These are phyloP conservation scores for Drosophila hamatofila DNA, from an alignment of 2,888 invertebrate species.

Conservation along the genomic window DNA sequence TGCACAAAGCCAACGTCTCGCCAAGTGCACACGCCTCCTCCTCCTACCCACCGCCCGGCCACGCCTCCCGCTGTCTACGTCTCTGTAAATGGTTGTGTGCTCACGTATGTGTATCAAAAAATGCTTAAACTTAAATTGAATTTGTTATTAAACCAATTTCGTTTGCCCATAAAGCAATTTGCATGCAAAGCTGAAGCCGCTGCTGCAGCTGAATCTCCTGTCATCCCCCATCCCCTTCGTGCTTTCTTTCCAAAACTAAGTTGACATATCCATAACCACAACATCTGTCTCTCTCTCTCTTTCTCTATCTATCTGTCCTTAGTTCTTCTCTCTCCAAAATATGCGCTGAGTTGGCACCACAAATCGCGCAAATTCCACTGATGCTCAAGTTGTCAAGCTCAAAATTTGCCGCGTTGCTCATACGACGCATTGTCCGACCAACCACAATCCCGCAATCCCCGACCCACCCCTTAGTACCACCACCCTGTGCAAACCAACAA, in stretches of 20 bases:
- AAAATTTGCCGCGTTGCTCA: slow-evolving; percentile 52
- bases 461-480: not conserved
- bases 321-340: slow-evolving; percentile 3
- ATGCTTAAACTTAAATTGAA: slow-evolving; percentile 73
- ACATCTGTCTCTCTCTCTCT: slow-evolving; percentile 9
- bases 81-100: slow-evolving; percentile 44
- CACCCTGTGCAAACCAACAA: slow-evolving; percentile 23
- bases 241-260: not conserved
- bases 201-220: slow-evolving; percentile 27
- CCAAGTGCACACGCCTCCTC: slow-evolving; percentile 41
- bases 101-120: slow-evolving; percentile 68
- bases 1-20: slow-evolving; percentile 75
- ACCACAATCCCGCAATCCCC: slow-evolving; percentile 3
- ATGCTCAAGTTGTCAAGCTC: slow-evolving; percentile 32
- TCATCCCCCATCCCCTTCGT: not conserved
- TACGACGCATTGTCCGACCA: slow-evolving; percentile 45
- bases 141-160: slow-evolving; percentile 74
- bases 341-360: slow-evolving; percentile 54
- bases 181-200: slow-evolving; percentile 44
- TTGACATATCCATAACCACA: slow-evolving; percentile 62
- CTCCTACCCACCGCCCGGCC: not conserved
- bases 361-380: slow-evolving; percentile 52
- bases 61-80: not conserved
- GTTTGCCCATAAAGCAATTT: slow-evolving; percentile 60
- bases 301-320: slow-evolving; percentile 2